Evolutionary conservation across 2,113 vertebrate genomes (phyloP).

Genomic region (Microtus richardsoni): DNA sequence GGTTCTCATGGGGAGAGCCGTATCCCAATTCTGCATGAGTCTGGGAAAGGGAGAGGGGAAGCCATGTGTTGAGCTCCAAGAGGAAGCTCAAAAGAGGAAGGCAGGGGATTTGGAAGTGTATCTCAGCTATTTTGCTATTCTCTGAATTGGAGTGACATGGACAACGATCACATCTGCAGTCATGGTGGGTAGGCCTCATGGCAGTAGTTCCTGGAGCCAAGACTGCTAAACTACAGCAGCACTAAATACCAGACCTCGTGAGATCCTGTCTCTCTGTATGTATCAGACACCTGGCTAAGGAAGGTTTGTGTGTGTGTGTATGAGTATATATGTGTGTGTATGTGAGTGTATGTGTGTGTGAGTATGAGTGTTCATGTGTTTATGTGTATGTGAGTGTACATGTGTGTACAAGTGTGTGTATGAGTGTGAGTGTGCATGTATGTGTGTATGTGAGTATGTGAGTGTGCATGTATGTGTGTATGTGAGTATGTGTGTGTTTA

Average conservation of each 20-base stretch:
- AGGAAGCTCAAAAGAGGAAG: background rate
- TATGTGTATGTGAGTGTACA: background rate
- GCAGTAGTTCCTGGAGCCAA: background rate
- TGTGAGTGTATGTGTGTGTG: background rate
- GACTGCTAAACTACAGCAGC: background rate
- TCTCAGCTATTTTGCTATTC: background rate
- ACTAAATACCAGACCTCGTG: background rate
- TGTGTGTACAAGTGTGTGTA: background rate
- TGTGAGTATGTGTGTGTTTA: too few species aligned
- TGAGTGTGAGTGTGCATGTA: background rate
- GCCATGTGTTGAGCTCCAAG: background rate
- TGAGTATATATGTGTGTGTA: background rate
- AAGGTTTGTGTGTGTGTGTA: background rate
- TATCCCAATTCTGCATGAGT: too few species aligned
- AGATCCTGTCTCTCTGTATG: background rate
- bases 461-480: background rate
- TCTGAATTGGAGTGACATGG: background rate
- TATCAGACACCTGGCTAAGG: background rate
- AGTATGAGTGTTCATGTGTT: background rate
- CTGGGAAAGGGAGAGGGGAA: background rate
- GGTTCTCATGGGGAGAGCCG: background rate
- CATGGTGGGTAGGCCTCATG: background rate
- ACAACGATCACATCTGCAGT: background rate
- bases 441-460: background rate
- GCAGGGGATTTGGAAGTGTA: background rate